Base-by-base conservation (phyloP, 1,140 invertebrate genomes). In the Sinonovacula constricta region DNA sequence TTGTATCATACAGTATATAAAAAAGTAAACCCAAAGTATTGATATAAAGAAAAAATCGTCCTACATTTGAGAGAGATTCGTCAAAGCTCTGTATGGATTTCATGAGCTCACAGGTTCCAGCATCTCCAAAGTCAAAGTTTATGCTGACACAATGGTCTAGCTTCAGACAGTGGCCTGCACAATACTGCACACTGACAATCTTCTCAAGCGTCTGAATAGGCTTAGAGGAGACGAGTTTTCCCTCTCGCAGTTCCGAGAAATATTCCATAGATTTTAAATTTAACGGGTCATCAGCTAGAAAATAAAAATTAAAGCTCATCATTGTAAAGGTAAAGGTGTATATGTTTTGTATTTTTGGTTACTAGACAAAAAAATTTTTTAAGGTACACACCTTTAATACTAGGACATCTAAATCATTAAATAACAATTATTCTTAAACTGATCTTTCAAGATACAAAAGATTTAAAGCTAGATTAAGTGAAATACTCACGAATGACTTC, bases 121-220 rank as follows among this genome's bases (percentile, higher is more conserved):
- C 30, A 0, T 49, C 54, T 7, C 81, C 76, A 67, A 69, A 84
- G 67, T 87, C 82, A 63, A 80, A 87, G 56, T 87, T 86, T 59
- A 87, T 79, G 45, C 83, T 82, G 30, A 84, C 53, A 45, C 86
- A 87, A 54, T 85, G 83, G 15, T 65, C 68, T 22, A 80, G 45
- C 3, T 69, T 28, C 18, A 83, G 39, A 79, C 86, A 87, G 45
- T 75, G 26, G 30, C 63, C 39, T 15, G 80, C 81, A 82, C 86
- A 87, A 4, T 70, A 60, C 26, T 60, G 67, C 10, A 68, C 66
- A 14, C 78, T 69, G 2, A 66, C 51, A 15, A 80, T n/a, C n/a
- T n/a, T n/a, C n/a, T 5, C 26, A 22, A 45, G 33, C 1, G 67
- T 53, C 14, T 62, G 0, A 7, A 71, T 72, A 57, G 54, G 54